Evolutionary conservation across 2,113 vertebrate species (phyloP), one percentile per base, ranked within the genome.

Genomic region (Sigmodon hispidus): DNA sequence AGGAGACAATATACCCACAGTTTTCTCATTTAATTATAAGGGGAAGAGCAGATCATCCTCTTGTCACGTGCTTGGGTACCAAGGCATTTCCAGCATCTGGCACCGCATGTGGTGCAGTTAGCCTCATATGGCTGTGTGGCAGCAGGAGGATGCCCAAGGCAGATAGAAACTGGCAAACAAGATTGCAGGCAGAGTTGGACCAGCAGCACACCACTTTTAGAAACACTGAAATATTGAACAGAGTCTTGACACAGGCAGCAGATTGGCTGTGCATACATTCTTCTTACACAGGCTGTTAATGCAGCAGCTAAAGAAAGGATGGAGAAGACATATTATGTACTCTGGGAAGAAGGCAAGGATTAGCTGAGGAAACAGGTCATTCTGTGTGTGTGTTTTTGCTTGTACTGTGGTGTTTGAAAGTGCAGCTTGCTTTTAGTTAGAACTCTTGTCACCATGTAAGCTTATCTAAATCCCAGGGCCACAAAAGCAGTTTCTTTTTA

Each of bases 161-260:
- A 95, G 84, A 94, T 34, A 95, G 80, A 96, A 97, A 96, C 3
- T 9, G 90, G 92, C n/a, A 94, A 96, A 88, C 86, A 85, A 96
- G 94, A 90, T 70, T 93, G 87, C 22, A 84, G 86, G 69, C 75
- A 45, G 72, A 93, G 84, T 81, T 75, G 94, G 87, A 90, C 67
- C 73, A 77, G 7, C 1, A 43, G 69, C 34, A 36, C 61, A 87
- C 92, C 59, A 84, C 96, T 96, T 97, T 97, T 94, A 75, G 95
- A 90, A 97, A 79, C 65, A 9, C 55, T 88, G 55, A 88, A 95
- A 96, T 92, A 93, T 87, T 83, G 91, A 96, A 90, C 77, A 95
- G 83, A 17, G 12, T 15, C 80, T 95, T 80, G n/a, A 80, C 86
- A n/a, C 9, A 31, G 61, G 36, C 45, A 17, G 55, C 80, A 93